Evolutionary conservation across 2,888 invertebrate genomes (phyloP).

Genomic region (Agrypnus murinus): DNA sequence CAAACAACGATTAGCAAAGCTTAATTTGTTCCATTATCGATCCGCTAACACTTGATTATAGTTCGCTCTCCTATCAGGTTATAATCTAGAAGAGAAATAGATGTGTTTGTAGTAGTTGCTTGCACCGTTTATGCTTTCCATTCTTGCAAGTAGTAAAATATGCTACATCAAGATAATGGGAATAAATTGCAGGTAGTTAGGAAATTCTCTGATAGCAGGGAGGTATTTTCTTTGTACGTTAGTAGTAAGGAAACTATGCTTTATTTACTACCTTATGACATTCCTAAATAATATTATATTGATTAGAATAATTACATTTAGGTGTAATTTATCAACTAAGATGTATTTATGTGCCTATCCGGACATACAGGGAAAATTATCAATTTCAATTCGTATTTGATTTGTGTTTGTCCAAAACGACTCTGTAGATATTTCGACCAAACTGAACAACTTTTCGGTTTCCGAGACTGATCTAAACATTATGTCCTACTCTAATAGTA

Average conservation of each 20-base stretch:
- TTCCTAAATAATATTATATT: background rate
- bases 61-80: slow-evolving; percentile 22
- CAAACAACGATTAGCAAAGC: slow-evolving; percentile 31
- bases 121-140: slow-evolving; percentile 21
- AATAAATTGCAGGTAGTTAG: slow-evolving; percentile 16
- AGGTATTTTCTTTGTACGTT: slow-evolving; percentile 4
- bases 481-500: too few species aligned
- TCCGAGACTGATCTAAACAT: too few species aligned
- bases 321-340: too few species aligned
- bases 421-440: too few species aligned
- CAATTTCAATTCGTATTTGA: too few species aligned
- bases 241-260: slow-evolving; percentile 3
- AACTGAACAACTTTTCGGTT: too few species aligned
- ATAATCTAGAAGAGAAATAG: slow-evolving; percentile 17
- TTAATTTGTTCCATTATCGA: slow-evolving; percentile 30
- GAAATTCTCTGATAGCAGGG: slow-evolving; percentile 12
- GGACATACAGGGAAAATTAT: too few species aligned
- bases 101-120: slow-evolving; percentile 5
- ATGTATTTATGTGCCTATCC: too few species aligned
- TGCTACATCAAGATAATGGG: slow-evolving; percentile 17
- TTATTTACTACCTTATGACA: background rate
- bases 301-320: background rate
- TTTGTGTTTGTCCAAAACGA: too few species aligned
- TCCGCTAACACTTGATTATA: slow-evolving; percentile 21
- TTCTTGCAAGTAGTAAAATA: slow-evolving; percentile 26